phyloP scores from a whole-genome alignment of 2,113 vertebrate species.

The Macroglossus sobrinus region DNA sequence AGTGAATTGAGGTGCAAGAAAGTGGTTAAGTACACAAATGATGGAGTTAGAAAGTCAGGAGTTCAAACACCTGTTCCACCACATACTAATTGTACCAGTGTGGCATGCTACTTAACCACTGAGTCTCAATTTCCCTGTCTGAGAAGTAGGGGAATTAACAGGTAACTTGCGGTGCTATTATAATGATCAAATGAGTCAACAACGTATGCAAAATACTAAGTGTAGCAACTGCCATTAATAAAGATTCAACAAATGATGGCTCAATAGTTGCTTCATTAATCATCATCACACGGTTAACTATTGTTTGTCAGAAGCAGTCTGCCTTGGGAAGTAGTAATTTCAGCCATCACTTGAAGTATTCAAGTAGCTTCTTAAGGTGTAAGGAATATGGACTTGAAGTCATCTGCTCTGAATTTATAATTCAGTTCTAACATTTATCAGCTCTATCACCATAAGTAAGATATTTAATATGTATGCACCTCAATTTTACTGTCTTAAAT shows the following conservation, averaged over 20 bases:
- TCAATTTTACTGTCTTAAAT: background rate
- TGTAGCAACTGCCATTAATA: background rate
- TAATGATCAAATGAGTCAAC: background rate
- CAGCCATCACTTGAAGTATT: background rate
- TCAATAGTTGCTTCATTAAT: background rate
- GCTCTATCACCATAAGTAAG: background rate
- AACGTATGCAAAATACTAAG: background rate
- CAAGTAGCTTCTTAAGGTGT: background rate
- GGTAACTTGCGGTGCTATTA: background rate
- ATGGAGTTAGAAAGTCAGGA: background rate
- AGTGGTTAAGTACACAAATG: background rate
- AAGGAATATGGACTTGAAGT: background rate
- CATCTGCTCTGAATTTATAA: background rate
- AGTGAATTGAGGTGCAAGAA: background rate
- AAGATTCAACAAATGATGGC: background rate
- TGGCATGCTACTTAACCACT: background rate
- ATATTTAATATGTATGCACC: background rate
- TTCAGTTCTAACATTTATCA: background rate
- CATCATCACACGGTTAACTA: background rate
- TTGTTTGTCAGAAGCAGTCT: background rate
- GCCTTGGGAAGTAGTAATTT: background rate
- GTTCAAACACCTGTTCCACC: background rate
- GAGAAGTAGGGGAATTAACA: background rate
- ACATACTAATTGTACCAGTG: background rate
- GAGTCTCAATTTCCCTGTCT: background rate